Evolutionary conservation across 2,888 invertebrate genomes (phyloP).

Genomic region (Drosophila eohydei): DNA sequence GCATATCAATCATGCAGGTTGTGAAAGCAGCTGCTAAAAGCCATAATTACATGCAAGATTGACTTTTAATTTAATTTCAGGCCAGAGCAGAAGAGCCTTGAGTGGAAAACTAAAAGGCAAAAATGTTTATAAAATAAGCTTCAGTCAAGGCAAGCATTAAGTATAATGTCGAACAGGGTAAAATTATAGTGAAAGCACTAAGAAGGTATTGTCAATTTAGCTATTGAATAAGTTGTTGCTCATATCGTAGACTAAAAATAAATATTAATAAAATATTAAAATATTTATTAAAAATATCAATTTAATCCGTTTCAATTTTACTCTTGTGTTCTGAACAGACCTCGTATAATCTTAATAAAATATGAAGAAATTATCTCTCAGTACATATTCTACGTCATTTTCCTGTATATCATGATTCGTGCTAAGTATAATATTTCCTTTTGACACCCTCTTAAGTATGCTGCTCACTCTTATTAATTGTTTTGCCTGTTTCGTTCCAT

Average conservation of each 20-base stretch:
- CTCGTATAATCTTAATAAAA: background rate
- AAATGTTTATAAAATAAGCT: background rate
- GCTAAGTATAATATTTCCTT: conserved; percentile 37
- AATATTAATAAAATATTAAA: no score
- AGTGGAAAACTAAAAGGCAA: background rate
- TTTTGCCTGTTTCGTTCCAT: conserved; percentile 30
- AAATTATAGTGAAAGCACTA: background rate
- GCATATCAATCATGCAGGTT: conserved; percentile 30
- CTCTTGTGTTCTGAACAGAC: no score
- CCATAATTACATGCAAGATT: conserved; percentile 84
- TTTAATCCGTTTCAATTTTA: no score
- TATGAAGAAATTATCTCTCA: background rate
- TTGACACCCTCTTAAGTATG: conserved; percentile 27
- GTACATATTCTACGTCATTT: conserved; percentile 1
- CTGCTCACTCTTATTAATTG: conserved; percentile 63
- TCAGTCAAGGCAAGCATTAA: background rate
- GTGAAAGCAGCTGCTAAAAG: conserved; percentile 70
- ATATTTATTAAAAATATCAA: no score
- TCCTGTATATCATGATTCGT: conserved; percentile 21
- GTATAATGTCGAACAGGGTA: no score
- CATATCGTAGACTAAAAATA: no score
- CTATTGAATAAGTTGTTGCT: no score
- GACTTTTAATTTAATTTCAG: conserved; percentile 84
- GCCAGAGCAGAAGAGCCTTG: background rate
- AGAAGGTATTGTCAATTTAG: no score